Evolutionary conservation across 2,113 vertebrate genomes (phyloP).

Genomic region (Rhinolophus ferrumequinum): DNA sequence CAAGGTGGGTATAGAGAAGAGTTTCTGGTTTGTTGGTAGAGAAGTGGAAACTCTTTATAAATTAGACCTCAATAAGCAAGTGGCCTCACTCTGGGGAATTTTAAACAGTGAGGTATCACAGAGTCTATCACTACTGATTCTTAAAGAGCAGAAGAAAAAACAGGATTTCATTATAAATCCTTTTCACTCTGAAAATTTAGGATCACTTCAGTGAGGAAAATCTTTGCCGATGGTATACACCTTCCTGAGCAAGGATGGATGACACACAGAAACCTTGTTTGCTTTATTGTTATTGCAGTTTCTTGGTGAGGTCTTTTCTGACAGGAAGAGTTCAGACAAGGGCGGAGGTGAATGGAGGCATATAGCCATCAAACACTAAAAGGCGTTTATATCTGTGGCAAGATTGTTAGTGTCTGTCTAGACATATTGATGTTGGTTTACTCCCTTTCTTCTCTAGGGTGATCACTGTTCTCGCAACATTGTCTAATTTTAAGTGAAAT

Average conservation of each 20-base stretch:
- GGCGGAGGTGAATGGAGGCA: not conserved
- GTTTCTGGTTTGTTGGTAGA: not conserved
- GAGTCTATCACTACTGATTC: not conserved
- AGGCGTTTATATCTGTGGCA: not conserved
- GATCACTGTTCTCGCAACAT: not conserved
- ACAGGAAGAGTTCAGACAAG: not conserved
- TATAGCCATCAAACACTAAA: not conserved
- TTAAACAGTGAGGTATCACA: not conserved
- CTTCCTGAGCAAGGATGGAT: slow-evolving; percentile 32
- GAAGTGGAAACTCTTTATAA: slow-evolving; percentile 3
- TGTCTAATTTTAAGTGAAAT: slow-evolving; percentile 16
- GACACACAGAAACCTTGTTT: slow-evolving; percentile 17
- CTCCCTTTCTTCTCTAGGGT: not conserved
- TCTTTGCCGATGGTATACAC: not conserved
- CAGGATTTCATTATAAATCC: not conserved
- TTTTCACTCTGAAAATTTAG: slow-evolving; percentile 37
- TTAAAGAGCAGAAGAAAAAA: not conserved
- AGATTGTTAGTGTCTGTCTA: not conserved
- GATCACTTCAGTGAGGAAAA: not conserved
- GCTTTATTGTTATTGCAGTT: slow-evolving; percentile 10
- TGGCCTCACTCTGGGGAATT: not conserved
- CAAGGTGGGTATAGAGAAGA: not conserved
- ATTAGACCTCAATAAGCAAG: not conserved
- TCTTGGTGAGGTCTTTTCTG: slow-evolving; percentile 20
- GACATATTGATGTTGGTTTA: not conserved